phyloP scores from a whole-genome alignment of 2,113 vertebrate species.

The Plecotus auritus region DNA sequence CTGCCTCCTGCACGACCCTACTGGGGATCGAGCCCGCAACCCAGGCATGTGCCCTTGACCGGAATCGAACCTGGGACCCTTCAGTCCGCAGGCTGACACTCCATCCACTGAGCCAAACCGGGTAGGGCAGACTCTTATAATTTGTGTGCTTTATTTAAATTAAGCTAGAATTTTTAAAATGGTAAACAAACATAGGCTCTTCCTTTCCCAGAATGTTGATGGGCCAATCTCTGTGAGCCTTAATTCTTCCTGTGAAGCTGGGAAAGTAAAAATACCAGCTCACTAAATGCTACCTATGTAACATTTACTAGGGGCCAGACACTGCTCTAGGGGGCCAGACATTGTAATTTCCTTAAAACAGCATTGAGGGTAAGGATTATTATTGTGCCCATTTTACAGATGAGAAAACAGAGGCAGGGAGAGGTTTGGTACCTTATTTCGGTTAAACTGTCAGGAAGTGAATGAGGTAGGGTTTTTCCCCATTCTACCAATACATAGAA shows the following conservation, averaged over 20 bases:
- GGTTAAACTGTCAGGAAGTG: not conserved
- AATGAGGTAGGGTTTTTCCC: not conserved
- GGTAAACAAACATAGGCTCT: not conserved
- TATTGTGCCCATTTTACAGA: not conserved
- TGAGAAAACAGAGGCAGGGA: not conserved
- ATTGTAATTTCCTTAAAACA: not conserved
- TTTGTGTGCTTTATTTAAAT: not conserved
- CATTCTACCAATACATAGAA: not conserved
- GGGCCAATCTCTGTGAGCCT: not conserved
- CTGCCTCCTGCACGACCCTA: no score
- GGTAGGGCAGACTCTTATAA: not conserved
- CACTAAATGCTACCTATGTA: not conserved
- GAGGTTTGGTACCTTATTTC: not conserved
- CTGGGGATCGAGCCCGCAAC: no score
- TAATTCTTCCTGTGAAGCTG: not conserved
- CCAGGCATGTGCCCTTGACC: not conserved
- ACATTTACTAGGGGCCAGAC: not conserved
- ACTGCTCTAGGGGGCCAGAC: not conserved
- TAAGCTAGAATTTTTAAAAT: not conserved
- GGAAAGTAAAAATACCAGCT: not conserved
- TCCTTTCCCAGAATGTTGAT: not conserved
- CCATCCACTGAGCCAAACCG: no score
- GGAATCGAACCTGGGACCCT: no score
- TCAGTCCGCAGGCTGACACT: no score
- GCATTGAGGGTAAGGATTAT: not conserved